These are phyloP conservation scores for Grapholita molesta DNA, from an alignment of 1,140 invertebrate genomes.

Conservation along the genomic window DNA sequence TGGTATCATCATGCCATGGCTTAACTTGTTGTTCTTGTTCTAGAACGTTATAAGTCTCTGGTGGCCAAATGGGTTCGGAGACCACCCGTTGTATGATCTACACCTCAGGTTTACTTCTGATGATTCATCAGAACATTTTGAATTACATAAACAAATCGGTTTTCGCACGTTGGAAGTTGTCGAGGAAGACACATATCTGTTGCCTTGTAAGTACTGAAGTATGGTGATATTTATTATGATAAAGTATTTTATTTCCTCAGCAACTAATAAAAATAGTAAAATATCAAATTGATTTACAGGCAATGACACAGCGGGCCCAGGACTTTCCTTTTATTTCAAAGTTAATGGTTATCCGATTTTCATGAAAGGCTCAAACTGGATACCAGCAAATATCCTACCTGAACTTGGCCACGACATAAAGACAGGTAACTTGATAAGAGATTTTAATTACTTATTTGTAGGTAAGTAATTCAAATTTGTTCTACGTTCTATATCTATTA, in stretches of 20 bases:
- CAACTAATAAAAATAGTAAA: no score
- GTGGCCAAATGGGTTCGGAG: slow-evolving; percentile 98
- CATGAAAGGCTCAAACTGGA: slow-evolving; percentile 97
- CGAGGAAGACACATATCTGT: slow-evolving; percentile 77
- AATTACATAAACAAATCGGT: slow-evolving; percentile 83
- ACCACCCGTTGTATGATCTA: slow-evolving; percentile 88
- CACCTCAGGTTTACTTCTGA: slow-evolving; percentile 74
- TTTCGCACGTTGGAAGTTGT: slow-evolving; percentile 92
- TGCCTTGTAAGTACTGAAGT: slow-evolving; percentile 61
- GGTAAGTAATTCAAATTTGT: no score
- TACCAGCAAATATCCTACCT: slow-evolving; percentile 93
- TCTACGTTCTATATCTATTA: no score
- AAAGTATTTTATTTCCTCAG: no score
- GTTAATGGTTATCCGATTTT: slow-evolving; percentile 95
- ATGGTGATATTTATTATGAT: not conserved
- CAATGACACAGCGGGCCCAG: slow-evolving; percentile 68
- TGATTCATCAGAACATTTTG: slow-evolving; percentile 35
- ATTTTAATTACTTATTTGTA: no score
- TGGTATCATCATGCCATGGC: not conserved
- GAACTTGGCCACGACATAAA: slow-evolving; percentile 81
- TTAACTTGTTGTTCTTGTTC: slow-evolving; percentile 23
- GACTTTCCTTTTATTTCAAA: slow-evolving; percentile 92
- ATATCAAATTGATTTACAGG: slow-evolving; percentile 38
- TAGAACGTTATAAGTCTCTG: slow-evolving; percentile 79
- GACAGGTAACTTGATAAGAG: no score